Evolutionary conservation across 23 tunicate genomes (phyloP).

Genomic region (Styela clava): DNA sequence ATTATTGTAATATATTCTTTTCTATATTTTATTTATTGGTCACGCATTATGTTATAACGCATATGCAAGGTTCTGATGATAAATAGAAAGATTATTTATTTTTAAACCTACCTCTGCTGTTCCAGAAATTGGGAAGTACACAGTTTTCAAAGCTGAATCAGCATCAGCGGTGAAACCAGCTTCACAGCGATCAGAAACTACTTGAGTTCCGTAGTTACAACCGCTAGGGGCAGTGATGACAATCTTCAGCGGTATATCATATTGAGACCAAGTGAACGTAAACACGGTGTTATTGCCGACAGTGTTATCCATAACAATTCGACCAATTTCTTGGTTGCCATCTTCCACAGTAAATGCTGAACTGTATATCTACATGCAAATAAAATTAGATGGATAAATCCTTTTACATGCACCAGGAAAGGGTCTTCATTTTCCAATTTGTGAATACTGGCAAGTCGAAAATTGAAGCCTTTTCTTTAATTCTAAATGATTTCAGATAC

Average conservation of each 20-base stretch:
- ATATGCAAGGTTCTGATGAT: no score
- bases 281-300: conserved; percentile 77
- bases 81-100: no score
- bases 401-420: background rate
- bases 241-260: conserved; percentile 23
- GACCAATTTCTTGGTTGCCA: conserved; percentile 36
- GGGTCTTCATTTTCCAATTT: no score
- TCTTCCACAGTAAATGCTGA: conserved; percentile 31
- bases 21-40: no score
- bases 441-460: no score
- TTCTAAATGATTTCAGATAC: no score
- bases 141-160: conserved; percentile 24
- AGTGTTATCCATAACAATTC: conserved; percentile 48
- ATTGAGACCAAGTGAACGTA: conserved; percentile 65
- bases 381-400: background rate
- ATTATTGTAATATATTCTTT: no score
- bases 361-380: conserved; percentile 52
- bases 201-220: conserved; percentile 44
- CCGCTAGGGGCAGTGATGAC: conserved; percentile 49
- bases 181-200: conserved; percentile 22
- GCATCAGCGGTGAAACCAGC: conserved; percentile 22
- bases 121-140: conserved; percentile 54
- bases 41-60: no score
- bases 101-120: conserved; percentile 54
- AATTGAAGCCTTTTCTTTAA: no score